Evolutionary conservation across 2,888 invertebrate species (phyloP), one percentile per base, ranked within the genome.

Genomic region (Agrilus mali): DNA sequence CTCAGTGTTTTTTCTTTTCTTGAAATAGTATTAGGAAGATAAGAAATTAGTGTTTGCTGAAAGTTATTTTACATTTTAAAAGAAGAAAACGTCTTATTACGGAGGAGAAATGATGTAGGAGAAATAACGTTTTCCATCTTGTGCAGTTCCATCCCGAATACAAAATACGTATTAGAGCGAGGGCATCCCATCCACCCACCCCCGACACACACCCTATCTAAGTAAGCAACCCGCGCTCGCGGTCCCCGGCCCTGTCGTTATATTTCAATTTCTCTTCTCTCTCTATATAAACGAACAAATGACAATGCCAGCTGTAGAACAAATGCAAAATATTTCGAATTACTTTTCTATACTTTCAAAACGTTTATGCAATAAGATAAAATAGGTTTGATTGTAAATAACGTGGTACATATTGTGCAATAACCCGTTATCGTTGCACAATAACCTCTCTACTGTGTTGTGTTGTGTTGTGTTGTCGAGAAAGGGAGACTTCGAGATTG

Each of bases 91-190:
- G 56, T 59, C 59, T 58, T 60, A 58, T 60, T 60, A 60, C 55
- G 52, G 55, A 55, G 56, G 56, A 60, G 58, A 59, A 59, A 57
- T 60, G 60, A 61, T 59, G 60, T 58, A 60, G 60, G 60, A 61
- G 60, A 62, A 62, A 62, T 61, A 62, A 61, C 61, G 61, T 63
- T 63, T 61, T 60, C 61, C 61, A 63, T 63, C 59, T 61, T 55
- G 53, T 57, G 57, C 59, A 58, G 57, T 57, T 59, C 59, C 53
- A 59, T 58, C 56, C 60, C 42, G 62, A 61, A 63, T 63, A 63
- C 62, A 62, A 63, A 63, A 60, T 63, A 58, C 60, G 60, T 58
- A 61, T 61, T 60, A 60, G 59, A 56, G 54, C 56, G 54, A 27
- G 59, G 58, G 61, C 60, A 61, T 60, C 53, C 59, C 52, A 51